Percentiles rank a stretch among this genome's conserved stretches.
phyloP scores from a whole-genome alignment of 2,113 vertebrate species.

The Cephalopholis sonnerati region DNA sequence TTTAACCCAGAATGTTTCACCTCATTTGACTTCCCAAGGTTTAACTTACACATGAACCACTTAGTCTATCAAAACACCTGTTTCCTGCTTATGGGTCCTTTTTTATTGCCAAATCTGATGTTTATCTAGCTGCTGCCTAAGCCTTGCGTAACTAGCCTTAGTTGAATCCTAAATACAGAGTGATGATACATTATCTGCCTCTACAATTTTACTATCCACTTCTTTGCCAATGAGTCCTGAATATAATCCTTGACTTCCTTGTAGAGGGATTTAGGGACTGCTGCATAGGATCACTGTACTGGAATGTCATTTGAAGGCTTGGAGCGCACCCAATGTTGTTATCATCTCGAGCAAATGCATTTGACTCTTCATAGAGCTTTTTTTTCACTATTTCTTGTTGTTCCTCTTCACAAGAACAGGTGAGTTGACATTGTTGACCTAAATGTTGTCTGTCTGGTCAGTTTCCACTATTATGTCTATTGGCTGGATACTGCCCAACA shows the following conservation, averaged over 20 bases:
- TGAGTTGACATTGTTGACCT: background rate
- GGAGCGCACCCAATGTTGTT: background rate
- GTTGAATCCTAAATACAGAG: no score
- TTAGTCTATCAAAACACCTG: no score
- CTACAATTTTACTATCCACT: slow-evolving; percentile 10
- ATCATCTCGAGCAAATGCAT: background rate
- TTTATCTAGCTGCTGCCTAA: no score
- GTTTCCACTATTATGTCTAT: slow-evolving; percentile 1
- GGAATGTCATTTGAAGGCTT: slow-evolving; percentile 7
- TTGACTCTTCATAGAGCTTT: slow-evolving; percentile 15
- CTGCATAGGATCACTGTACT: background rate
- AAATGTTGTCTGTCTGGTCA: background rate
- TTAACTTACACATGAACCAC: no score
- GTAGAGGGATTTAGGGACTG: background rate
- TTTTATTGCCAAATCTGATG: no score
- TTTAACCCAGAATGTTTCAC: no score
- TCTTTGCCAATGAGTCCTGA: slow-evolving; percentile 7
- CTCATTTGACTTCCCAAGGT: no score
- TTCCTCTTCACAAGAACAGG: background rate
- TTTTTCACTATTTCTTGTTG: background rate
- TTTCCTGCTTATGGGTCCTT: no score
- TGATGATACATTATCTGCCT: no score
- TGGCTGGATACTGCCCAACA: background rate
- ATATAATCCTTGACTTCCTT: slow-evolving; percentile 13
- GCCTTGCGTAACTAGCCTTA: no score